These are phyloP conservation scores for Aphidoletes aphidimyza DNA, from an alignment of 2,888 invertebrate species.

Conservation along the genomic window DNA sequence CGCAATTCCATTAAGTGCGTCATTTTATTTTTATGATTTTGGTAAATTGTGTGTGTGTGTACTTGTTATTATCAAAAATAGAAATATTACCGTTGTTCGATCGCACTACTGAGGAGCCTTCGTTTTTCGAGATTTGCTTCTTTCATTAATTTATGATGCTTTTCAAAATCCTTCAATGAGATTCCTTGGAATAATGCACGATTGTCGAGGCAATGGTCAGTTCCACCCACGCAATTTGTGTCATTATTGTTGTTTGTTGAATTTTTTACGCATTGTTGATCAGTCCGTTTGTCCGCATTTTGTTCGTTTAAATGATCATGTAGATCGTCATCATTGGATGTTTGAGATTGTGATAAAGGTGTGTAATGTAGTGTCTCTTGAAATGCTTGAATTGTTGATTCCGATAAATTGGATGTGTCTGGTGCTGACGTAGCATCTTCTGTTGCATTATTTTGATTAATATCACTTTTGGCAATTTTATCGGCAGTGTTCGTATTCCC, in stretches of 20 bases:
- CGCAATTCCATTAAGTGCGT: neutral
- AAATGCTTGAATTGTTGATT: constrained; percentile 57
- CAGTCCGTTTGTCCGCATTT: no score
- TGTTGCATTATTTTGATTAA: constrained; percentile 3
- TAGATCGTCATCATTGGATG: neutral
- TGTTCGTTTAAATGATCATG: no score
- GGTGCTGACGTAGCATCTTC: constrained; percentile 12
- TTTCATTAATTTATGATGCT: constrained; percentile 79
- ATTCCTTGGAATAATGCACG: constrained; percentile 67
- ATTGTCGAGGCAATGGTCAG: neutral
- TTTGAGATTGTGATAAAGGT: constrained; percentile 58
- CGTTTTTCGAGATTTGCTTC: constrained; percentile 83
- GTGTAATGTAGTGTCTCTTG: constrained; percentile 59
- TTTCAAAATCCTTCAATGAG: constrained; percentile 75
- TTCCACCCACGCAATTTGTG: neutral
- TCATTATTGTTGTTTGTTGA: neutral
- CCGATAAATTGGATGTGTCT: neutral
- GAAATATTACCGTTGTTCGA: constrained; percentile 80
- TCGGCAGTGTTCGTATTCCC: neutral
- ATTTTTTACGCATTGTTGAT: neutral
- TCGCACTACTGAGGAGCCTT: constrained; percentile 76
- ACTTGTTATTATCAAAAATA: no score
- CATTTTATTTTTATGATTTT: neutral
- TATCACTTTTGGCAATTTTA: constrained; percentile 15
- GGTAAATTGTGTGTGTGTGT: no score